A percentile compares a stretch with the other conserved stretches of the same genome.
phyloP scores from a whole-genome alignment of 2,113 vertebrate species.

The Clarias macrocephalus region DNA sequence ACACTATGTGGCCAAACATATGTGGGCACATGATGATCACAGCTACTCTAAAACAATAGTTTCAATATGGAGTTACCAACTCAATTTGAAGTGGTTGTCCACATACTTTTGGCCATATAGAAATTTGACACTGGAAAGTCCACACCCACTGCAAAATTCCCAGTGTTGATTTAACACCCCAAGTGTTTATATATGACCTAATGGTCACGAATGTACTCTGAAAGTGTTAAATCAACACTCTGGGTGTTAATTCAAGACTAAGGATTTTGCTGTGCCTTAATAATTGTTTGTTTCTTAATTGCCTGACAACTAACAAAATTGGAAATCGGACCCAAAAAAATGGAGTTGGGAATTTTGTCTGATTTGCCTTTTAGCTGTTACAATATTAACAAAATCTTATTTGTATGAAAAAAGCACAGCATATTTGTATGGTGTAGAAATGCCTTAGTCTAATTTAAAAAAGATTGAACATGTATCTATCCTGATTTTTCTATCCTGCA shows the following conservation, averaged over 20 bases:
- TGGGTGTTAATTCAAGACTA: no score
- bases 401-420: no score
- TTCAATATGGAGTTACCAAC: neutral
- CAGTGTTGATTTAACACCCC: no score
- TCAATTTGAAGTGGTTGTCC: neutral
- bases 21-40: neutral
- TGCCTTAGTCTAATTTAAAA: neutral
- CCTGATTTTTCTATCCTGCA: neutral
- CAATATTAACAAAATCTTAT: neutral
- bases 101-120: neutral
- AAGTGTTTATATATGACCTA: no score
- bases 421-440: neutral
- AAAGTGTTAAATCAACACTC: no score
- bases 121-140: neutral
- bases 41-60: neutral
- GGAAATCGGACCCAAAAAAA: neutral
- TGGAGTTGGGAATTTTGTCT: neutral
- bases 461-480: neutral
- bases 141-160: no score
- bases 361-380: neutral
- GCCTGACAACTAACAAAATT: neutral
- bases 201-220: no score
- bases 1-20: neutral
- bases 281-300: neutral
- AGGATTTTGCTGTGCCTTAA: no score